phyloP scores from a whole-genome alignment of 2,797 vertebrate genomes.

The Esox masquinongy region DNA sequence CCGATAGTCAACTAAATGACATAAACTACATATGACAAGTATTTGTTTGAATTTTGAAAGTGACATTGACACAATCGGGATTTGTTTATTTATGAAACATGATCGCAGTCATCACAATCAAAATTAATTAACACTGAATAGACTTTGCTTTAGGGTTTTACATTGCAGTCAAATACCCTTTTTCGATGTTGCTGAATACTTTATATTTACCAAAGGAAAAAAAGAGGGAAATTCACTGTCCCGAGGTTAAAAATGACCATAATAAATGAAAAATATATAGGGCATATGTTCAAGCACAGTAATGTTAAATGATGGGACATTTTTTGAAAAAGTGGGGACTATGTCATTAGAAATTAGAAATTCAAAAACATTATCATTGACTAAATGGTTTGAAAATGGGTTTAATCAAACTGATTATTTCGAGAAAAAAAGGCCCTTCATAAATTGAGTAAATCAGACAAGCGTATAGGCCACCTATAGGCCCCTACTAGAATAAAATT shows the following conservation, averaged over 20 bases:
- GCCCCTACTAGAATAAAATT: neutral
- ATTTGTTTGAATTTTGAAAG: neutral
- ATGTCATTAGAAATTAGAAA: neutral
- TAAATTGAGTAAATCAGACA: no score
- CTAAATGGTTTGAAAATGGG: neutral
- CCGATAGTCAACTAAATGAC: neutral
- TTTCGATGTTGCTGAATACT: neutral
- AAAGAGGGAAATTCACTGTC: neutral
- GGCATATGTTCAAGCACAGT: neutral
- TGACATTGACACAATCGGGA: neutral
- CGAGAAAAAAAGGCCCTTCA: no score
- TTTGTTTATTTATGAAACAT: neutral
- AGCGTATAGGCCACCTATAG: neutral
- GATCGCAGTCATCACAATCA: neutral
- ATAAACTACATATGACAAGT: neutral
- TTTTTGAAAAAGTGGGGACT: neutral
- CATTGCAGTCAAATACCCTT: neutral
- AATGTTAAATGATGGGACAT: neutral
- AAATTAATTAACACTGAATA: neutral
- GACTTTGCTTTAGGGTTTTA: neutral
- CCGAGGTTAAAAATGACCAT: neutral
- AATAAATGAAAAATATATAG: neutral
- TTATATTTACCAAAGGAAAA: neutral
- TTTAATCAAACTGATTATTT: neutral
- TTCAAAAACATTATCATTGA: neutral